phyloP scores from a whole-genome alignment of 2,888 invertebrate species.

The Philonicus albiceps region DNA sequence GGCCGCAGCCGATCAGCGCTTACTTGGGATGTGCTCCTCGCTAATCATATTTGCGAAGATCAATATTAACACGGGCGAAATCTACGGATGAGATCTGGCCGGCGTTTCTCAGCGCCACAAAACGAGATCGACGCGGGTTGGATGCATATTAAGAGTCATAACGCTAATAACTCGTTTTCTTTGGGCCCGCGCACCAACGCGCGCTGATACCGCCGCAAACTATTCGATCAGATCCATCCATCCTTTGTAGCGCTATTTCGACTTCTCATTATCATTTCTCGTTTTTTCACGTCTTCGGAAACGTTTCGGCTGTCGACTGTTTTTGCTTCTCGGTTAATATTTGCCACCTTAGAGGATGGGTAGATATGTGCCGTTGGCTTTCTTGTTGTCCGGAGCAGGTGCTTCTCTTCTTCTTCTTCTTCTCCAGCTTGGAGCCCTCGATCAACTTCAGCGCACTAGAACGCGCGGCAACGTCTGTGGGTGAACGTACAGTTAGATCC shows the following conservation, averaged over 20 bases:
- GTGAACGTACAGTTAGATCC: slow-evolving; percentile 30
- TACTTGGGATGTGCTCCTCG: not conserved
- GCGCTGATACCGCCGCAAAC: not conserved
- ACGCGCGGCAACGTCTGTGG: slow-evolving; percentile 20
- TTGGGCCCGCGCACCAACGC: not conserved
- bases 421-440: not conserved
- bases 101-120: not conserved
- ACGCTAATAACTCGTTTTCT: slow-evolving; percentile 20
- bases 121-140: not conserved
- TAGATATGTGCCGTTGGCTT: slow-evolving; percentile 3
- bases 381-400: slow-evolving; percentile 9
- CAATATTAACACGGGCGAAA: slow-evolving; percentile 28
- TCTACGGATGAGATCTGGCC: not conserved
- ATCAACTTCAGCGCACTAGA: not conserved
- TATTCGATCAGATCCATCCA: not conserved
- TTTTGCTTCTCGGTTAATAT: not conserved
- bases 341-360: not conserved
- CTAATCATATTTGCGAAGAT: slow-evolving; percentile 21
- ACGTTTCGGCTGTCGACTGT: not conserved
- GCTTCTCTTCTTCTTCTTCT: not conserved
- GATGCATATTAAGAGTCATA: slow-evolving; percentile 2
- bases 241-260: not conserved
- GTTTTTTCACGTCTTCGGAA: not conserved
- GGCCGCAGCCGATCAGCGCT: not conserved
- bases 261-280: not conserved